Base-by-base conservation (phyloP, 1,140 invertebrate genomes). In the Meloidogyne exigua region DNA sequence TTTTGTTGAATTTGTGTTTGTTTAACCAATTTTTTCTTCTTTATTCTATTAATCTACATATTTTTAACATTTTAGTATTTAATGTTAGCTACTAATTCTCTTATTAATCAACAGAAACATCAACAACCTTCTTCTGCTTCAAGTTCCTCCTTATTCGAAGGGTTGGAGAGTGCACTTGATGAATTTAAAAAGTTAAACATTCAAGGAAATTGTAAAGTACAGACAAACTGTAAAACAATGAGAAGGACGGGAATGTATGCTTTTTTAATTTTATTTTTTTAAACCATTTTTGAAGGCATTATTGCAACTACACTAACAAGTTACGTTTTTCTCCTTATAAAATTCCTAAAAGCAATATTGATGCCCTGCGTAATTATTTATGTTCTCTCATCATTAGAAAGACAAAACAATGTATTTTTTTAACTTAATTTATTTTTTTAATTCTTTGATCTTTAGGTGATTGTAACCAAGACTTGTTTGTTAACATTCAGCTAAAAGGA, bases 401-500 rank as follows among this genome's bases (percentile, higher is more conserved):
- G 9, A 0, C n/a, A n/a, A 21, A n/a, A n/a, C 5, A 57, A 57
- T 18, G 49, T 57, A 32, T 39, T 39, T 3, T 39, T 39, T 39
- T 39, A 39, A 39, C 36, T 39, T 39, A 9, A 39, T 39, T n/a
- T n/a, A 9, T 39, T 39, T 39, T 39, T 9, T 39, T 39, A 39
- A 39, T 39, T 4, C 10, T 39, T 10, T 39, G 13, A 7, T 57
- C n/a, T 57, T n/a, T n/a, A 57, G 49, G 18, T n/a, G 18, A 57
- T 57, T 57, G 7, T 21, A 18, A n/a, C 9, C 49, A 57, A n/a
- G 49, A 57, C 3, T 73, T 65, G 39, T 28, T 73, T 32, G 15
- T 26, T 13, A 73, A 73, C 23, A 32, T 32, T 23, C 72, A 62
- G 5, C 44, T 73, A 62, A 62, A 66, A 62, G 72, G 72, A 39